phyloP scores from a whole-genome alignment of 2,113 vertebrate species.

The Tachuris rubrigastra region DNA sequence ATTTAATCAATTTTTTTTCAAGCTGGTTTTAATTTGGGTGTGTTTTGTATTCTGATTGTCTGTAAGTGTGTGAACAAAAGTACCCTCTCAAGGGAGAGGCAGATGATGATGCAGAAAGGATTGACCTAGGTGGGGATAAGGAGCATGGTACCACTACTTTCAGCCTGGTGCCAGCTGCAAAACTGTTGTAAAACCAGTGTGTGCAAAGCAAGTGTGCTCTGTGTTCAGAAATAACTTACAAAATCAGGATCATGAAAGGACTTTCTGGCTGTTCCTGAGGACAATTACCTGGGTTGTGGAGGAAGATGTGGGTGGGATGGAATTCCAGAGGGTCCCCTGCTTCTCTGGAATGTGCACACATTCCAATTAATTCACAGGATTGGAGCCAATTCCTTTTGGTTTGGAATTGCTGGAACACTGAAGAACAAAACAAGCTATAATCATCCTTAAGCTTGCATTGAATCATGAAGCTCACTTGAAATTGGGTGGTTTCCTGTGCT shows the following conservation, averaged over 20 bases:
- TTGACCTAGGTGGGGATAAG: background rate
- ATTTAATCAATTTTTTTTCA: background rate
- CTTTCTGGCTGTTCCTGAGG: background rate
- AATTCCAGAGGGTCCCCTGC: no score
- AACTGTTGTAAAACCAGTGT: background rate
- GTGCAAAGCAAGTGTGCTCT: background rate
- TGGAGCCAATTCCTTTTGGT: background rate
- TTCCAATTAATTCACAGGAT: background rate
- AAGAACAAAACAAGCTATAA: background rate
- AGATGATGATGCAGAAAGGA: background rate
- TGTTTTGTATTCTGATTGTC: background rate
- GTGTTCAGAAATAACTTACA: background rate
- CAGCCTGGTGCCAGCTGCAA: background rate
- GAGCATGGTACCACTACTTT: background rate
- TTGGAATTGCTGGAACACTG: background rate
- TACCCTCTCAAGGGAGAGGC: background rate
- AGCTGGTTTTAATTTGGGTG: background rate
- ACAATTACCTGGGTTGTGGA: background rate
- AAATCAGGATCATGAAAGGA: background rate
- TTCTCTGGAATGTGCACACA: accelerated
- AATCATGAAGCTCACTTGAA: background rate
- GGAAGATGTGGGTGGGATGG: background rate
- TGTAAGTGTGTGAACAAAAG: background rate
- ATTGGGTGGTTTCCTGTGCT: background rate
- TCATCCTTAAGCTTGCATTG: background rate